Percentiles rank a stretch among this genome's conserved stretches.
Conservation (phyloP, 2,113 vertebrate genomes). For the Bambusicola thoracicus region DNA sequence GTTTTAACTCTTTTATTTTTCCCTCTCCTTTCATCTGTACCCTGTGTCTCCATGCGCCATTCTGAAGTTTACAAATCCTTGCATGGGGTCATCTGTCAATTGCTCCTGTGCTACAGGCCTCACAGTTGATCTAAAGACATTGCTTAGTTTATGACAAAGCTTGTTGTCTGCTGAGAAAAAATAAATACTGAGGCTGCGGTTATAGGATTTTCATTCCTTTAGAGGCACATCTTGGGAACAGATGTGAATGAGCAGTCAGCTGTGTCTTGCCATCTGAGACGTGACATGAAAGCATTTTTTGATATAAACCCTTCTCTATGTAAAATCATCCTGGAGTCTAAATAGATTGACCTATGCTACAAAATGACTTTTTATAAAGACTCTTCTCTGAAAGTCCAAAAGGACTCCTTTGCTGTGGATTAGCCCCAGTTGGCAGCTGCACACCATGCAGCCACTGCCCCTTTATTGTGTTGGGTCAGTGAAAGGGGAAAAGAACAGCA, state of each 20-base stretch:
- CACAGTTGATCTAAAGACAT: background rate
- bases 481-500: background rate
- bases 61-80: background rate
- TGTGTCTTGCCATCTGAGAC: background rate
- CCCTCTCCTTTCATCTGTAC: background rate
- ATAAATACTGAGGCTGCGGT: background rate
- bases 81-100: background rate
- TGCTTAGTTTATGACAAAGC: constrained; percentile 19
- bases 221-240: background rate
- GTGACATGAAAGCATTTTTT: background rate
- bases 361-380: background rate
- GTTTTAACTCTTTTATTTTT: background rate
- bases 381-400: background rate
- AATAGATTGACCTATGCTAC: background rate
- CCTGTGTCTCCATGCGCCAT: background rate
- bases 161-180: constrained; percentile 21
- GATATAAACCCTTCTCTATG: constrained; percentile 23
- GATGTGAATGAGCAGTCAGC: constrained; percentile 36
- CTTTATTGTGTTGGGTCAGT: background rate
- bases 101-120: background rate
- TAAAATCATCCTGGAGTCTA: background rate
- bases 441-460: background rate
- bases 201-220: constrained; percentile 47
- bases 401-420: background rate
- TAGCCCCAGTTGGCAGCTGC: background rate